phyloP scores from a whole-genome alignment of 2,888 invertebrate species.

The Tachina grossa region DNA sequence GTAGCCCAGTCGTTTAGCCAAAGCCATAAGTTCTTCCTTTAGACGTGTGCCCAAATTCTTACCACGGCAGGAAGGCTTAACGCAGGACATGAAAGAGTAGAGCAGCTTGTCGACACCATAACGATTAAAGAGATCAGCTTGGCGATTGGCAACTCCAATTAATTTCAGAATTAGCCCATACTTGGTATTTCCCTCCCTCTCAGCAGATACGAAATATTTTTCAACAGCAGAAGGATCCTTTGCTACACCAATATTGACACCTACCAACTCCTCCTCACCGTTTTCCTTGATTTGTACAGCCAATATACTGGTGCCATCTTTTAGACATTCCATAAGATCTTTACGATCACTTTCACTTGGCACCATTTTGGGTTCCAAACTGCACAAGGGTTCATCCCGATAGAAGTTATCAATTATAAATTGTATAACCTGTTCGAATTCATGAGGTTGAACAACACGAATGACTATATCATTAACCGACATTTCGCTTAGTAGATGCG shows the following conservation, averaged over 20 bases:
- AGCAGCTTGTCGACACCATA: slow-evolving; percentile 60
- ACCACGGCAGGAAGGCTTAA: slow-evolving; percentile 33
- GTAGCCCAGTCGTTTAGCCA: slow-evolving; percentile 53
- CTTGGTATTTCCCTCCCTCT: slow-evolving; percentile 47
- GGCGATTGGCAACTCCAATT: slow-evolving; percentile 34
- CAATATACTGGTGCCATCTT: slow-evolving; percentile 49
- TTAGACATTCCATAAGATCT: slow-evolving; percentile 49
- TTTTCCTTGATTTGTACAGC: slow-evolving; percentile 29
- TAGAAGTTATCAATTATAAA: slow-evolving; percentile 59
- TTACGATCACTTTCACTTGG: slow-evolving; percentile 29
- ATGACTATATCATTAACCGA: slow-evolving; percentile 40
- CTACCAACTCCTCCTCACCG: slow-evolving; percentile 52
- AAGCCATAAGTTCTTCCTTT: slow-evolving; percentile 49
- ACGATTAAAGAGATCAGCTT: slow-evolving; percentile 58
- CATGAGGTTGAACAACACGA: slow-evolving; percentile 50
- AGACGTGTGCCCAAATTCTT: slow-evolving; percentile 51
- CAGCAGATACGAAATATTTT: slow-evolving; percentile 27
- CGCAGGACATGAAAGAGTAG: slow-evolving; percentile 53
- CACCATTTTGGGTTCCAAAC: slow-evolving; percentile 47
- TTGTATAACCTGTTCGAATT: slow-evolving; percentile 44
- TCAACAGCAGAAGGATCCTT: slow-evolving; percentile 48
- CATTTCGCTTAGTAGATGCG: slow-evolving; percentile 15
- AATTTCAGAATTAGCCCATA: slow-evolving; percentile 53
- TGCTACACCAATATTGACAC: slow-evolving; percentile 41
- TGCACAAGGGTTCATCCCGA: slow-evolving; percentile 57